Evolutionary conservation across 2,797 vertebrate genomes (phyloP).

Genomic region (Poecilia wingei): DNA sequence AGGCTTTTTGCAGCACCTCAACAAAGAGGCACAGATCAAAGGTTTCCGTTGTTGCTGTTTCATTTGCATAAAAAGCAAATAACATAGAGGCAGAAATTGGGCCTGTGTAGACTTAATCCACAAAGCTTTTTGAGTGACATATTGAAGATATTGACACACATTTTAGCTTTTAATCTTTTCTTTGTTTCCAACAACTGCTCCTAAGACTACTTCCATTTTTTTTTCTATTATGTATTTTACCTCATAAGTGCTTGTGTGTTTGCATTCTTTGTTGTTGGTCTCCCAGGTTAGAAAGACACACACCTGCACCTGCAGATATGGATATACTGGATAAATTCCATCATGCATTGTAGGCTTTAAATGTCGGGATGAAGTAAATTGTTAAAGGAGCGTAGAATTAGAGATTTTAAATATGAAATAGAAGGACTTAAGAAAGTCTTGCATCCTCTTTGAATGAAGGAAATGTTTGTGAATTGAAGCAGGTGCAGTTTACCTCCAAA

Average conservation of each 20-base stretch:
- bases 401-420: slow-evolving; percentile 31
- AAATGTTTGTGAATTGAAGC: slow-evolving; percentile 37
- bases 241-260: slow-evolving; percentile 21
- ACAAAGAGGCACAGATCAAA: slow-evolving; percentile 73
- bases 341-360: slow-evolving; percentile 36
- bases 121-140: slow-evolving; percentile 51
- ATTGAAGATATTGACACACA: slow-evolving; percentile 40
- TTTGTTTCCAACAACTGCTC: slow-evolving; percentile 44
- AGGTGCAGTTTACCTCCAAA: slow-evolving; percentile 33
- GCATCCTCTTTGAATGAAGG: slow-evolving; percentile 39
- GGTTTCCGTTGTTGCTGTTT: slow-evolving; percentile 47
- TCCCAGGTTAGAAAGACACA: slow-evolving; percentile 3
- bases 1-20: slow-evolving; percentile 40
- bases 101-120: slow-evolving; percentile 62
- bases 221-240: slow-evolving; percentile 18
- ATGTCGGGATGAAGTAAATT: slow-evolving; percentile 14
- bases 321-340: slow-evolving; percentile 38
- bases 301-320: slow-evolving; percentile 29
- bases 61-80: slow-evolving; percentile 72
- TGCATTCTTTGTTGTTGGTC: slow-evolving; percentile 22
- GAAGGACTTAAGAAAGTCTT: slow-evolving; percentile 16
- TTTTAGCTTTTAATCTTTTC: slow-evolving; percentile 32
- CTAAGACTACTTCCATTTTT: slow-evolving; percentile 40
- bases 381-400: slow-evolving; percentile 42
- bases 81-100: slow-evolving; percentile 58